Conservation (phyloP, 2,113 vertebrate species). For the Rhombomys opimus region DNA sequence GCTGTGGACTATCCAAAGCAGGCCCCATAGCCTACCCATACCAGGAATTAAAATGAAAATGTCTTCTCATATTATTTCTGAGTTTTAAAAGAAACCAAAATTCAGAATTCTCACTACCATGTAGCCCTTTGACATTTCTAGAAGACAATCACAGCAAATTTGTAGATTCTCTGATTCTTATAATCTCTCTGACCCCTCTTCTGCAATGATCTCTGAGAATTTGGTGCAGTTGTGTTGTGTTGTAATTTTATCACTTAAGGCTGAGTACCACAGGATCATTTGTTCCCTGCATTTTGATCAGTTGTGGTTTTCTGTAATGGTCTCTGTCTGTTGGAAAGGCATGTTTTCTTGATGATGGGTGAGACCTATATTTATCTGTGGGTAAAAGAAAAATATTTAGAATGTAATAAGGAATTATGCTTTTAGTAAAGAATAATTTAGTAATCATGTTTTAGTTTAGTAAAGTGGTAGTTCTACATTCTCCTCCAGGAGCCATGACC, state of each 20-base stretch:
- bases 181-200: neutral
- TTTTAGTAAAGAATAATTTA: no score
- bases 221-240: neutral
- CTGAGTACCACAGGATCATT: neutral
- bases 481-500: neutral
- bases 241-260: neutral
- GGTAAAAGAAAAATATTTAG: neutral
- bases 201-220: neutral
- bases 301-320: neutral
- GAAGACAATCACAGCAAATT: neutral
- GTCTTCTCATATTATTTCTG: no score
- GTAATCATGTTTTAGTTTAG: neutral
- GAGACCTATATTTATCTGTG: neutral
- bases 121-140: neutral
- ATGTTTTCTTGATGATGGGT: neutral
- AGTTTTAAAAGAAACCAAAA: no score
- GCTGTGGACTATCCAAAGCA: no score
- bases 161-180: neutral
- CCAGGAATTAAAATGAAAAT: no score
- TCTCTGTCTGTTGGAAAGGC: neutral
- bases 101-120: no score
- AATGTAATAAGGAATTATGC: neutral
- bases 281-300: neutral
- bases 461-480: neutral
- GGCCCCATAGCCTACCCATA: no score